A percentile compares a stretch with the other conserved stretches of the same genome.
Conservation (phyloP, 1,140 invertebrate species). For the Aphidius gifuensis region DNA sequence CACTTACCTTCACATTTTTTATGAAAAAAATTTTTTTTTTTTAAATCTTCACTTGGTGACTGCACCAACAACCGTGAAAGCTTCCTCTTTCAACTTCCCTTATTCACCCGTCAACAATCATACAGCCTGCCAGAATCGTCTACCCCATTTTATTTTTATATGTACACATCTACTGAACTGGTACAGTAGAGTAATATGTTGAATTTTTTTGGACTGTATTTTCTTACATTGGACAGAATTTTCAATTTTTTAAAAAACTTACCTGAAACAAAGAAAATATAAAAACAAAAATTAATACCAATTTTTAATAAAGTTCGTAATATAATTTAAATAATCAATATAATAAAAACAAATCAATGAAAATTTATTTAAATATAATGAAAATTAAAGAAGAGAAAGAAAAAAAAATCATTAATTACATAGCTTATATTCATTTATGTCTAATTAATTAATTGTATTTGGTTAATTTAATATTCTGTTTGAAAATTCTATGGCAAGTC, state of each 20-base stretch:
- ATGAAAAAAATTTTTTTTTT: constrained; percentile 8
- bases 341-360: too few relatives aligned
- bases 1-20: constrained; percentile 30
- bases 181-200: constrained; percentile 8
- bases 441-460: too few relatives aligned
- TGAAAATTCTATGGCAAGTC: not conserved
- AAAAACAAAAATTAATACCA: constrained; percentile 2
- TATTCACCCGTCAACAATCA: constrained; percentile 23
- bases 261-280: constrained; percentile 21
- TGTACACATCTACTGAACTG: constrained; percentile 1
- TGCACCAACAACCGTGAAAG: constrained; percentile 2
- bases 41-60: too few relatives aligned
- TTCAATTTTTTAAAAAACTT: constrained; percentile 4
- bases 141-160: constrained; percentile 14
- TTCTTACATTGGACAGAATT: constrained; percentile 1
- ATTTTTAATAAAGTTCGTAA: not conserved
- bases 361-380: too few relatives aligned
- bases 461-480: not conserved
- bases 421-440: too few relatives aligned
- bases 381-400: too few relatives aligned
- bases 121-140: constrained; percentile 19
- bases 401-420: too few relatives aligned
- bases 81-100: constrained; percentile 17
- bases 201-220: constrained; percentile 10
- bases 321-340: too few relatives aligned